Evolutionary conservation across 2,888 invertebrate species (phyloP).

Genomic region (Dasysyrphus tricinctus): DNA sequence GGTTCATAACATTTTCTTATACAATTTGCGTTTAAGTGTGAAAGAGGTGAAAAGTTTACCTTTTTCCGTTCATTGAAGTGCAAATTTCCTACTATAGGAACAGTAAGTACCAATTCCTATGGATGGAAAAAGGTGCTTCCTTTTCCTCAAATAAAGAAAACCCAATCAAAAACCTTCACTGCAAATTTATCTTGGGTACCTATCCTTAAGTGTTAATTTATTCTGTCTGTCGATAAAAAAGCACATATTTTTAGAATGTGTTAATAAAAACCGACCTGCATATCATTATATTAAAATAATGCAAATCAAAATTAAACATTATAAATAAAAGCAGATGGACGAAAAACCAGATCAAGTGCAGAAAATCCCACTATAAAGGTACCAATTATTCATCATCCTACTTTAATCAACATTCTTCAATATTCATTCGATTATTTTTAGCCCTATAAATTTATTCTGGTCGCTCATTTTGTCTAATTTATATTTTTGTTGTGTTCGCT

Average conservation of each 20-base stretch:
- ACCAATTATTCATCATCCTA: neutral
- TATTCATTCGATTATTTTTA: constrained; percentile 11
- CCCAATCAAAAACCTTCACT: neutral
- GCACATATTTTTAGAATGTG: neutral
- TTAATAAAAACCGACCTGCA: constrained; percentile 14
- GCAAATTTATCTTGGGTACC: neutral
- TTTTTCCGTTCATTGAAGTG: too few species aligned
- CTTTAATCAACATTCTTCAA: neutral
- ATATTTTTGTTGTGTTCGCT: neutral
- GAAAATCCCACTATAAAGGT: neutral
- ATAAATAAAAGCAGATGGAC: constrained; percentile 9
- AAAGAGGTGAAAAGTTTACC: too few species aligned
- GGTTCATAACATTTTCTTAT: too few species aligned
- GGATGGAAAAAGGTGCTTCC: neutral
- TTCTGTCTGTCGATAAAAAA: neutral
- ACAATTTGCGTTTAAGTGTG: too few species aligned
- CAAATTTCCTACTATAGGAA: too few species aligned
- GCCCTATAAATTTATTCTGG: neutral
- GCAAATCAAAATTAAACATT: constrained; percentile 6
- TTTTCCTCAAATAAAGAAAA: neutral
- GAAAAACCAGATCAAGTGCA: neutral
- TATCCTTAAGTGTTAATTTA: neutral
- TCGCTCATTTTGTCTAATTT: neutral
- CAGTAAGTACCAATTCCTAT: too few species aligned
- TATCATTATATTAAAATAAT: constrained; percentile 21